A percentile compares a stretch with the other conserved stretches of the same genome.
These are phyloP conservation scores for Phasia obesa DNA, from an alignment of 2,888 invertebrate genomes.

Conservation along the genomic window DNA sequence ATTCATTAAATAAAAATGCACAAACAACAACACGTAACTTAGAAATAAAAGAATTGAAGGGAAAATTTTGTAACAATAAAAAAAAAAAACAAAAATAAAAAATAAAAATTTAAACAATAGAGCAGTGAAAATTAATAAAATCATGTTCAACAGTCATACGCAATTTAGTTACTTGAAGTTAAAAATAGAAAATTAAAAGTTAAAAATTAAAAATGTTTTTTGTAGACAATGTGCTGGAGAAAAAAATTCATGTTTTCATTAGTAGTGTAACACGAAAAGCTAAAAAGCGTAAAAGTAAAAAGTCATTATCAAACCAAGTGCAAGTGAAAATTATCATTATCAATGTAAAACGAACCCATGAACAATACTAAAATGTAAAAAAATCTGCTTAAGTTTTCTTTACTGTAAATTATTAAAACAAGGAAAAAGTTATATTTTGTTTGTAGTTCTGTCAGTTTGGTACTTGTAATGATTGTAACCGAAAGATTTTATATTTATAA, in stretches of 20 bases:
- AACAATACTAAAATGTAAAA: background rate
- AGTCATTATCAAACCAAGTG: conserved; percentile 64
- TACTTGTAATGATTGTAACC: too few species aligned
- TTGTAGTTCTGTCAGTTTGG: conserved; percentile 4
- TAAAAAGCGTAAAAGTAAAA: conserved; percentile 69
- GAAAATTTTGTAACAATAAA: conserved; percentile 8
- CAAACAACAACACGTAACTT: background rate
- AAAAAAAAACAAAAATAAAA: too few species aligned
- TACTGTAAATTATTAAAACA: background rate
- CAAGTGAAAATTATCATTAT: conserved; percentile 59
- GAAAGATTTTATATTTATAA: too few species aligned
- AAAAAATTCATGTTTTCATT: background rate
- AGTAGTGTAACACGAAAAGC: conserved; percentile 13
- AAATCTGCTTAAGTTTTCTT: background rate
- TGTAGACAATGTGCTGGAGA: background rate
- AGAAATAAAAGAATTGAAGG: conserved; percentile 3
- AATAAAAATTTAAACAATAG: background rate
- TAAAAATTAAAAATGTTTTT: background rate
- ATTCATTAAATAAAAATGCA: conserved; percentile 47
- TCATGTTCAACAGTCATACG: conserved; percentile 28
- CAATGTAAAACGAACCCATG: background rate
- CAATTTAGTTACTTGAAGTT: background rate
- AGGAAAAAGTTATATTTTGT: conserved; percentile 38
- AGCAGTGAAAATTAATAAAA: conserved; percentile 20
- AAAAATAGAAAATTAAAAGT: background rate